Base-by-base conservation (phyloP, 1,140 invertebrate genomes). In the Paracyclopina nana region DNA sequence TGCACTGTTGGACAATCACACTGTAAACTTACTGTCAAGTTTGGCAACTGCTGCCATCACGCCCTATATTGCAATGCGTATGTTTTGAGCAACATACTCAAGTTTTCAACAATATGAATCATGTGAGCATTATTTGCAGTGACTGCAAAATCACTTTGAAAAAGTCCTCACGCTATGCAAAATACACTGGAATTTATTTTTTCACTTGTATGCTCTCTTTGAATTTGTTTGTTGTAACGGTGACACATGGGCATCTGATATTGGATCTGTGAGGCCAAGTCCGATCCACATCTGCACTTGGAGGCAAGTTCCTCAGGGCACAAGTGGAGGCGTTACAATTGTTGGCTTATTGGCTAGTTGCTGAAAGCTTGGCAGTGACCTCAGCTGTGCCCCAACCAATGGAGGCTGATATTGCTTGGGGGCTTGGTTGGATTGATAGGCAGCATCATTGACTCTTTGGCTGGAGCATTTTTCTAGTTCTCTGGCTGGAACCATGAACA, bases 231-330 rank as follows among this genome's bases (percentile, higher is more conserved):
- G 82, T 59, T 78, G 78, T 57, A 84, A 80, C 63, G 87, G 83
- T 5, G 87, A 92, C 60, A 91, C 86, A 1, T 87, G 83, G 80
- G 81, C 85, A 34, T 87, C 82, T 18, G 87, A 91, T 65, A 62
- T 91, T 30, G 86, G 83, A 26, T 72, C 80, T 28, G 85, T 84
- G 82, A n/a, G n/a, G n/a, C n/a, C n/a, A n/a, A 65, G 58, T 16
- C 63, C 65, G 0, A 70, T 80, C 56, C 82, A 84, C n/a, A 78
- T 90, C 22, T 86, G 82, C 6, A 72, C 72, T 16, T 69, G 76
- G 42, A 72, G 73, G 54, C 71, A 62, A 59, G 84, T 48, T 12
- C 46, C 46, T 4, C 2, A 27, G 2, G 46, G 46, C 6, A 48
- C 46, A 2, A 48, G 29, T 48, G 46, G 46, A n/a, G 46, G 24